Evolutionary conservation across 2,113 vertebrate species (phyloP).

Genomic region (Chaetorhynchus papuensis): DNA sequence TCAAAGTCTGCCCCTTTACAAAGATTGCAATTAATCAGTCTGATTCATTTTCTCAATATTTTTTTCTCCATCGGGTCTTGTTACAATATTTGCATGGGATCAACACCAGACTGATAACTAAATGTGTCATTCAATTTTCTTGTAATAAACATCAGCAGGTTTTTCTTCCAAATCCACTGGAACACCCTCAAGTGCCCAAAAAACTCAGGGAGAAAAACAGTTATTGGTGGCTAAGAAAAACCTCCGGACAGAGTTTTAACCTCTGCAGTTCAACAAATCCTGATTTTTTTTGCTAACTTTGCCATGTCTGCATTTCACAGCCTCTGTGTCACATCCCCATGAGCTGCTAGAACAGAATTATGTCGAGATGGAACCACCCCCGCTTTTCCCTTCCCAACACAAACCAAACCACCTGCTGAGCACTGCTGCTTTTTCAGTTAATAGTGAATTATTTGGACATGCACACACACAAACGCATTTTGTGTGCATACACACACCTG

Average conservation of each 20-base stretch:
- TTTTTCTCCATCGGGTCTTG: background rate
- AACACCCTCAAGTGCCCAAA: background rate
- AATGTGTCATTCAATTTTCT: background rate
- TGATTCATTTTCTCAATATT: background rate
- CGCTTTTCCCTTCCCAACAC: background rate
- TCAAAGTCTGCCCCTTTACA: background rate
- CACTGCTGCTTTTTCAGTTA: background rate
- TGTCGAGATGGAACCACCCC: background rate
- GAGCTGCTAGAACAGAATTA: background rate
- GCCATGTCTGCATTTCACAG: background rate
- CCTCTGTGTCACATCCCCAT: background rate
- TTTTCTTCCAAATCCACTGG: background rate
- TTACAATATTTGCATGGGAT: background rate
- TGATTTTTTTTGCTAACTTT: background rate
- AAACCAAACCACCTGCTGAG: background rate
- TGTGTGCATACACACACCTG: fast-evolving
- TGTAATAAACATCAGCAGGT: background rate
- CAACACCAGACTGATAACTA: background rate
- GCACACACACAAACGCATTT: background rate
- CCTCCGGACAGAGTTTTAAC: background rate
- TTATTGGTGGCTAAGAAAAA: background rate
- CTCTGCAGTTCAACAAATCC: background rate
- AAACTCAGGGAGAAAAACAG: background rate
- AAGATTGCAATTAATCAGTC: background rate
- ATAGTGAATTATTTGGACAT: background rate